A percentile compares a stretch with the other conserved stretches of the same genome.
These are phyloP conservation scores for Ecliptopera silaceata DNA, from an alignment of 2,888 invertebrate genomes.

Conservation along the genomic window DNA sequence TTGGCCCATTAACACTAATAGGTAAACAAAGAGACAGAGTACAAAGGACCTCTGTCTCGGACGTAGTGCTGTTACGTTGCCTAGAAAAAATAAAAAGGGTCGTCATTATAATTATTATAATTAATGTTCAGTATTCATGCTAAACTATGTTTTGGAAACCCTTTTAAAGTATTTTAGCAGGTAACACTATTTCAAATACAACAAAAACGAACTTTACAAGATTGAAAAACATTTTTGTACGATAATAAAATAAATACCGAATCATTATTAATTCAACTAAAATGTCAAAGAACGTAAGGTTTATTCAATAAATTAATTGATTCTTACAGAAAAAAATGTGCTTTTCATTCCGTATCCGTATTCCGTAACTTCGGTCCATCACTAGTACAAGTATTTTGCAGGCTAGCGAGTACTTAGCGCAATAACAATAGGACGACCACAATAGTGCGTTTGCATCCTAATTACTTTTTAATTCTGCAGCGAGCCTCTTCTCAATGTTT, in stretches of 20 bases:
- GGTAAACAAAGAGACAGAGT: conserved; percentile 20
- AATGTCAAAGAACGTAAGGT: too few relatives aligned
- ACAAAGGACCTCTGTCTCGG: conserved; percentile 15
- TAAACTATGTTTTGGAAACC: too few relatives aligned
- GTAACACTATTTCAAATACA: too few relatives aligned
- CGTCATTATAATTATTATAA: too few relatives aligned
- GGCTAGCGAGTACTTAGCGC: conserved; percentile 19
- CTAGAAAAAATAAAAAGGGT: too few relatives aligned
- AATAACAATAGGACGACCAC: conserved; percentile 18
- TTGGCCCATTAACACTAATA: conserved; percentile 22
- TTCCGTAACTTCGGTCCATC: background rate
- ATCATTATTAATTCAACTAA: too few relatives aligned
- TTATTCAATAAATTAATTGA: too few relatives aligned
- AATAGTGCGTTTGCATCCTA: conserved; percentile 24
- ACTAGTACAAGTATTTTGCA: background rate
- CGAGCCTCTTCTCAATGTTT: background rate
- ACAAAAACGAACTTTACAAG: too few relatives aligned
- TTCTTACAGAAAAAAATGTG: background rate
- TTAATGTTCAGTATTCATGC: too few relatives aligned
- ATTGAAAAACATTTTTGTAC: too few relatives aligned
- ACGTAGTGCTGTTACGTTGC: conserved; percentile 4
- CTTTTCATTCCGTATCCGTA: conserved; percentile 2
- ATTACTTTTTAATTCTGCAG: conserved; percentile 22
- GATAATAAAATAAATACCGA: too few relatives aligned
- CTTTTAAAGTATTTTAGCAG: too few relatives aligned